Percentiles rank a stretch among this genome's conserved stretches.
Conservation (phyloP, 2,888 invertebrate species). For the Trissolcus japonicus region DNA sequence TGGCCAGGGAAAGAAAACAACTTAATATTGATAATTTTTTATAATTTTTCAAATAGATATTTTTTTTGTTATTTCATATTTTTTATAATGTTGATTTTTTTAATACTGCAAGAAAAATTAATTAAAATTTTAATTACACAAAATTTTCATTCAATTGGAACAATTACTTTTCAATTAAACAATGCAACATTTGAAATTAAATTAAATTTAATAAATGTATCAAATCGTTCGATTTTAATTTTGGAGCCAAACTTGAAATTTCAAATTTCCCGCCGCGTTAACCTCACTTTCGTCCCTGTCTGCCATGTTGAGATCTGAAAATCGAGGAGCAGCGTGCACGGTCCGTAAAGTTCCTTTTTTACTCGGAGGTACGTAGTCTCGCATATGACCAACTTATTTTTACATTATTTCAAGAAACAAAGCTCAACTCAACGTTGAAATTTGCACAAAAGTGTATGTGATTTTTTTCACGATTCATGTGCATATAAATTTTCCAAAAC, state of each 20-base stretch:
- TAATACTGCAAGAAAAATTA: too few relatives aligned
- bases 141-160: too few relatives aligned
- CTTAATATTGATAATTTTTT: too few relatives aligned
- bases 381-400: slow-evolving; percentile 2
- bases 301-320: background rate
- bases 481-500: background rate
- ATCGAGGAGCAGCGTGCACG: slow-evolving; percentile 1
- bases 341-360: background rate
- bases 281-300: background rate
- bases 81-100: too few relatives aligned
- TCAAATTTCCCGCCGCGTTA: slow-evolving; percentile 4
- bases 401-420: background rate
- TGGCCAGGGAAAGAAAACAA: too few relatives aligned
- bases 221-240: background rate
- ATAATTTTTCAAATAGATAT: too few relatives aligned
- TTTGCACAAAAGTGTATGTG: background rate
- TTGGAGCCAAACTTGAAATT: background rate
- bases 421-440: background rate
- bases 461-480: background rate
- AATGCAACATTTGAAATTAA: too few relatives aligned
- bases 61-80: too few relatives aligned
- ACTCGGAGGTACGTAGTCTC: slow-evolving; percentile 5
- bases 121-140: too few relatives aligned
- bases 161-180: too few relatives aligned
- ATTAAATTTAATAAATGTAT: background rate